A percentile compares a stretch with the other conserved stretches of the same genome.
Conservation (phyloP, 2,113 vertebrate genomes). For the Tragelaphus scriptus region DNA sequence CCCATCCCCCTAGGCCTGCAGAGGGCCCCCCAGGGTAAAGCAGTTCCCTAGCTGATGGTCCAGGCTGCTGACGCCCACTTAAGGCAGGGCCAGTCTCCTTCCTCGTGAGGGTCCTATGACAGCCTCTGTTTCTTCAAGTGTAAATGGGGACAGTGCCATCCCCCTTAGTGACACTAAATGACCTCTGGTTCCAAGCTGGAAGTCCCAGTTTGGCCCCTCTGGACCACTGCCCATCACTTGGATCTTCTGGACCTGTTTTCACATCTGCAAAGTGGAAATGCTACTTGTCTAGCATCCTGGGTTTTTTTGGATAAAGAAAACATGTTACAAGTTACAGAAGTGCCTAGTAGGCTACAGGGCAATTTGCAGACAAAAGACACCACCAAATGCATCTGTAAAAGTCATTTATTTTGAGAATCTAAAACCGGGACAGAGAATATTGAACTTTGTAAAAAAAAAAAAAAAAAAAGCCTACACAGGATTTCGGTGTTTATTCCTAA, state of each 20-base stretch:
- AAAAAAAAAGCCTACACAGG: constrained; percentile 71
- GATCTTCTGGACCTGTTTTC: not conserved
- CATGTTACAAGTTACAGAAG: not conserved
- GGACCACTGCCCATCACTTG: not conserved
- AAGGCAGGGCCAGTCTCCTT: not conserved
- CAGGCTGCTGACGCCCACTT: not conserved
- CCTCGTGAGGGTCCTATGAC: not conserved
- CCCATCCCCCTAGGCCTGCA: not conserved
- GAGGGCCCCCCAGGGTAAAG: not conserved
- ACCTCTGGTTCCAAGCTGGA: not conserved
- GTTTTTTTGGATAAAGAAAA: not conserved
- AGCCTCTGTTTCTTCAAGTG: not conserved
- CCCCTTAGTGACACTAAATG: not conserved
- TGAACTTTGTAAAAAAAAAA: constrained; percentile 62
- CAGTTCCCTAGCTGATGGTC: not conserved
- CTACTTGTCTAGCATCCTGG: too few relatives aligned
- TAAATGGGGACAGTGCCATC: too few relatives aligned
- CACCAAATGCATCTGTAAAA: constrained; percentile 65
- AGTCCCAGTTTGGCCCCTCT: not conserved
- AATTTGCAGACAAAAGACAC: not conserved
- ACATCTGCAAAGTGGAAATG: not conserved
- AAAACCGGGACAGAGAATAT: constrained; percentile 72
- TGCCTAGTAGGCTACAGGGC: fast-evolving
- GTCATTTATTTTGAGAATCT: constrained; percentile 82
- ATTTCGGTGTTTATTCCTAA: constrained; percentile 49